phyloP scores from a whole-genome alignment of 1,140 invertebrate species.

The Latrodectus geometricus region DNA sequence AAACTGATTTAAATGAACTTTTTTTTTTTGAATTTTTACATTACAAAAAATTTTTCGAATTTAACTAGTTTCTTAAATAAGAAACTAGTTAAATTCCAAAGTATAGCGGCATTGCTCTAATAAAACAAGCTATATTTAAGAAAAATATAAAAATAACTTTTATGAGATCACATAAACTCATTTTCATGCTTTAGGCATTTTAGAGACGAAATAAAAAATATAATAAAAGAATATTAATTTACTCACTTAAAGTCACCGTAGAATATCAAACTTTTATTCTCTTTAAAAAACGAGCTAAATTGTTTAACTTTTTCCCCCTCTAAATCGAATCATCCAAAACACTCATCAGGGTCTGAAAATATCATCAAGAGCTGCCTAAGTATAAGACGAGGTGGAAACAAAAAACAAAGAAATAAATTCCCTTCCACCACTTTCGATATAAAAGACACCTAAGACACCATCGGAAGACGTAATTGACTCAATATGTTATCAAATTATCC shows the following conservation, averaged over 20 bases:
- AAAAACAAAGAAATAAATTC: neutral
- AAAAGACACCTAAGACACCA: conserved; percentile 32
- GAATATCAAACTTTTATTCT: neutral
- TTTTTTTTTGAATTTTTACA: too few relatives aligned
- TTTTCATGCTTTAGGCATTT: too few relatives aligned
- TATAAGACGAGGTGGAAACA: neutral
- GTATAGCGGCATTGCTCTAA: too few relatives aligned
- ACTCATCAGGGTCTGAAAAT: neutral
- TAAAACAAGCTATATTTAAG: too few relatives aligned
- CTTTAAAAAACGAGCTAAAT: neutral
- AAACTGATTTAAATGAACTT: too few relatives aligned
- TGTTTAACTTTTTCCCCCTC: neutral
- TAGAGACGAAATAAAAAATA: too few relatives aligned
- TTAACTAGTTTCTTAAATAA: too few relatives aligned
- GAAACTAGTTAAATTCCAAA: too few relatives aligned
- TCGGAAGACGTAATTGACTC: conserved; percentile 31
- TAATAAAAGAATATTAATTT: too few relatives aligned
- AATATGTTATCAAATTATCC: conserved; percentile 49
- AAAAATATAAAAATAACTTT: too few relatives aligned
- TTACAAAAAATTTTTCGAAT: too few relatives aligned
- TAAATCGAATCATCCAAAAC: neutral
- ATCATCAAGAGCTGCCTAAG: neutral
- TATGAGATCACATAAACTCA: too few relatives aligned
- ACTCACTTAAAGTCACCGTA: neutral
- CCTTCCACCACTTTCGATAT: neutral